These are phyloP conservation scores for Trisateles emortualis DNA, from an alignment of 2,888 invertebrate genomes.

Conservation along the genomic window DNA sequence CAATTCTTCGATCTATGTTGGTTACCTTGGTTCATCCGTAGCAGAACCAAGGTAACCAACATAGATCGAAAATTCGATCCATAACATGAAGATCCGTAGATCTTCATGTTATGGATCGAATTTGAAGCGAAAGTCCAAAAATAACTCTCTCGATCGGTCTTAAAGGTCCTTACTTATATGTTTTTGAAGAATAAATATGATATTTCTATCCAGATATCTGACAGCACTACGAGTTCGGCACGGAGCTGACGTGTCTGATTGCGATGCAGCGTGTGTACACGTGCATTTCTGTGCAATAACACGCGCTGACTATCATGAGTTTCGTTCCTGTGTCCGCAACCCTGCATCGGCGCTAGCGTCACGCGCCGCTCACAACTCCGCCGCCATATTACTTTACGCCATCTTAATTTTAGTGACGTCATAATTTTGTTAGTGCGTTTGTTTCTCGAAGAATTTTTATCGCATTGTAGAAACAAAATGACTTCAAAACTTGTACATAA, in stretches of 20 bases:
- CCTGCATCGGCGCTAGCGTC: slow-evolving; percentile 92
- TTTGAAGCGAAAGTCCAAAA: too few species aligned
- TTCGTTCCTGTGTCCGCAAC: slow-evolving; percentile 92
- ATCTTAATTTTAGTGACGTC: slow-evolving; percentile 72
- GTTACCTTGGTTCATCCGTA: too few species aligned
- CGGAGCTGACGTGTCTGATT: slow-evolving; percentile 81
- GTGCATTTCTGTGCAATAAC: slow-evolving; percentile 96
- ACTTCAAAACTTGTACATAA: neutral
- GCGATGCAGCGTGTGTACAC: slow-evolving; percentile 92
- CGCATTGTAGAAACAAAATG: slow-evolving; percentile 25
- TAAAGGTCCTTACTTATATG: too few species aligned
- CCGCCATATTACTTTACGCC: slow-evolving; percentile 78
- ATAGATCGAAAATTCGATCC: too few species aligned
- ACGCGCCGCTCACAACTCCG: slow-evolving; percentile 78
- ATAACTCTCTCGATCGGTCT: too few species aligned
- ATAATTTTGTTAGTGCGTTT: slow-evolving; percentile 41
- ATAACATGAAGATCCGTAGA: too few species aligned
- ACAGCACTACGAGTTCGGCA: slow-evolving; percentile 91
- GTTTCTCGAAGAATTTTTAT: slow-evolving; percentile 24
- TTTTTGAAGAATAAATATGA: neutral
- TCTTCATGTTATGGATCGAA: too few species aligned
- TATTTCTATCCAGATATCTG: slow-evolving; percentile 88
- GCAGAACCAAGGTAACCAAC: too few species aligned
- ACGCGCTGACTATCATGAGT: slow-evolving; percentile 93
- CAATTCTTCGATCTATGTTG: too few species aligned